phyloP scores from a whole-genome alignment of 2,888 invertebrate genomes.

The Ophion obscuratus region DNA sequence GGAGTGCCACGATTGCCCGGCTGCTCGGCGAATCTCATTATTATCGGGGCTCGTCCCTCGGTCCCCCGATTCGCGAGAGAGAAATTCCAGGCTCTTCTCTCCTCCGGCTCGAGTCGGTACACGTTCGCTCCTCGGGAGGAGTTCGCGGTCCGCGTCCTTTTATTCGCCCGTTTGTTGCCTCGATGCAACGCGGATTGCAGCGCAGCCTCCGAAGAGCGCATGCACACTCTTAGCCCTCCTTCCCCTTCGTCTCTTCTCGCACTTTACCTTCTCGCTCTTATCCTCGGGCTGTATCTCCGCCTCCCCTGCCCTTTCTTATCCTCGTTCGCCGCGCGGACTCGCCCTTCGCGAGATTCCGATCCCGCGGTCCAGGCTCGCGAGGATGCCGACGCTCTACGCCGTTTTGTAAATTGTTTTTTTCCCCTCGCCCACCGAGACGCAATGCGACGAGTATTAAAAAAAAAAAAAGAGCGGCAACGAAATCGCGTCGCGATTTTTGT shows the following conservation, averaged over 20 bases:
- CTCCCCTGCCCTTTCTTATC: slow-evolving; percentile 3
- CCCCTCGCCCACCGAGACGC: too few relatives aligned
- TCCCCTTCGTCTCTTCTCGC: not conserved
- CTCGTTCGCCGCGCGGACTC: slow-evolving; percentile 11
- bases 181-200: slow-evolving; percentile 56
- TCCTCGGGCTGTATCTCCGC: not conserved
- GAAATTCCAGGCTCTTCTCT: slow-evolving; percentile 48
- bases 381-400: not conserved
- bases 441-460: too few relatives aligned
- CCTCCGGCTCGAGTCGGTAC: not conserved
- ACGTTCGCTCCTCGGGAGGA: slow-evolving; percentile 19
- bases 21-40: slow-evolving; percentile 49
- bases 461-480: too few relatives aligned
- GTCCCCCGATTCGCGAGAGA: not conserved
- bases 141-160: slow-evolving; percentile 52
- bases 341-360: slow-evolving; percentile 35
- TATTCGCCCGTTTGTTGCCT: slow-evolving; percentile 48
- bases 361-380: not conserved
- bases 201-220: slow-evolving; percentile 51
- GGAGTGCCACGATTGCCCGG: not conserved
- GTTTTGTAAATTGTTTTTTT: too few relatives aligned
- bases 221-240: slow-evolving; percentile 42
- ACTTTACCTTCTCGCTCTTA: slow-evolving; percentile 29
- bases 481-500: too few relatives aligned
- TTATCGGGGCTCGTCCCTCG: not conserved